Evolutionary conservation across 2,113 vertebrate species (phyloP).

Genomic region (Bothrops jararaca): DNA sequence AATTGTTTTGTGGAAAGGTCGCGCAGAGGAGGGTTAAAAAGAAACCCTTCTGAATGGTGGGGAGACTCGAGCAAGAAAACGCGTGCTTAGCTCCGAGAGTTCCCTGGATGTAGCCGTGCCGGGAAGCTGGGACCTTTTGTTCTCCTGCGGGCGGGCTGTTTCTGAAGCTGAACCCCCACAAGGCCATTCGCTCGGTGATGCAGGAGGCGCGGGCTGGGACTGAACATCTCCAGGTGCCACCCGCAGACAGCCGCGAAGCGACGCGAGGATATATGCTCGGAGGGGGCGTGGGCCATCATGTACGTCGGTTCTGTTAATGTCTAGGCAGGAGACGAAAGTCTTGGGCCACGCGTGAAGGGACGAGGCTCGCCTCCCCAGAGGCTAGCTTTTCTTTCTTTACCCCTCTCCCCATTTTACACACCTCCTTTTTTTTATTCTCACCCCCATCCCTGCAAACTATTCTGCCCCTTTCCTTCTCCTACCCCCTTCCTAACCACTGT

Average conservation of each 20-base stretch:
- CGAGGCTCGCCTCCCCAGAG: not conserved
- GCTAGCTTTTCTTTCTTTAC: not conserved
- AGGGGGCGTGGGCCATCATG: not conserved
- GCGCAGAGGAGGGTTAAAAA: not conserved
- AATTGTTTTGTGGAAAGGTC: not conserved
- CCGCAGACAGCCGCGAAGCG: not conserved
- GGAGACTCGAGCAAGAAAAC: not conserved
- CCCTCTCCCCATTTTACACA: not conserved
- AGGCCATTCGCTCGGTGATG: not conserved
- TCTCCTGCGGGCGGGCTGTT: not conserved
- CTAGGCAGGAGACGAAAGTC: not conserved
- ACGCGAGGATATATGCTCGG: not conserved
- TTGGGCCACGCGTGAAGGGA: not conserved
- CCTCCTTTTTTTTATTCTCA: not conserved
- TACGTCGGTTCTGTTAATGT: not conserved
- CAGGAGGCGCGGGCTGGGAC: not conserved
- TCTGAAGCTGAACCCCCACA: not conserved
- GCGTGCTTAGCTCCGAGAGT: not conserved
- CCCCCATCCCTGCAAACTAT: too few species aligned
- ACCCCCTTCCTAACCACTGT: not conserved
- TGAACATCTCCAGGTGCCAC: not conserved
- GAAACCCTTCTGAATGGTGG: not conserved
- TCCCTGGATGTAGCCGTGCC: not conserved
- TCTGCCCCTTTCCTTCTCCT: not conserved
- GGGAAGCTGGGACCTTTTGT: not conserved